Base-by-base conservation (phyloP, 1,140 invertebrate genomes). In the Drosophila oshimai region DNA sequence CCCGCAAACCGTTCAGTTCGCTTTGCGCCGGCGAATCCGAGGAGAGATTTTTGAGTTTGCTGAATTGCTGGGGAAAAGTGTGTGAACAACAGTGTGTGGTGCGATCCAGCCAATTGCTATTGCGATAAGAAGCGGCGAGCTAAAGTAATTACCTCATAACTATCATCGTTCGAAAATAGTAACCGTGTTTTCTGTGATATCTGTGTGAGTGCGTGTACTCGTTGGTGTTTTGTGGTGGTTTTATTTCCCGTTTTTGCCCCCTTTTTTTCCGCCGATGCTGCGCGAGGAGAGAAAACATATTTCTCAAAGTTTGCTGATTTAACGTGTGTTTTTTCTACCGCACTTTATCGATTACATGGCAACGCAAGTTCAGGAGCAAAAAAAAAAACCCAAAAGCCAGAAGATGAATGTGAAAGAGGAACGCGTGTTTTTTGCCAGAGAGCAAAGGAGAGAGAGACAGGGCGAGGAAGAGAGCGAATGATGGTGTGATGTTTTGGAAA, bases 261-360 rank as follows among this genome's bases (percentile, higher is more conserved):
- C 29, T 53, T 36, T 41, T 36, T 22, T 20, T 62, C 33, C 20
- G 28, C 53, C 58, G 67, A 68, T 70, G 67, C 65, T 69, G 65
- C 31, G 26, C 20, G 45, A 50, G 57, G 58, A 20, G 44, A 41
- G 64, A 18, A 29, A 34, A 36, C 24, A 26, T 31, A 20, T 68
- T 68, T 45, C 42, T 28, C 50, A 54, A 34, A 42, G 50, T 67
- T 54, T 53, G 37, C 37, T 69, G 65, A 67, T 67, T 69, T 67
- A 42, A 45, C 39, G n/a, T 22, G 41, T 13, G 33, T 54, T n/a
- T n/a, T n/a, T n/a, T n/a, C n/a, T n/a, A n/a, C n/a, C n/a, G n/a
- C n/a, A 83, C 55, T 74, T 79, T 79, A 86, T 86, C 72, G 80
- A 86, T 86, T 81, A 73, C 78, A 78, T 81, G 51, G 68, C 41